Evolutionary conservation across 2,797 vertebrate genomes (phyloP).

Genomic region (Masticophis lateralis): DNA sequence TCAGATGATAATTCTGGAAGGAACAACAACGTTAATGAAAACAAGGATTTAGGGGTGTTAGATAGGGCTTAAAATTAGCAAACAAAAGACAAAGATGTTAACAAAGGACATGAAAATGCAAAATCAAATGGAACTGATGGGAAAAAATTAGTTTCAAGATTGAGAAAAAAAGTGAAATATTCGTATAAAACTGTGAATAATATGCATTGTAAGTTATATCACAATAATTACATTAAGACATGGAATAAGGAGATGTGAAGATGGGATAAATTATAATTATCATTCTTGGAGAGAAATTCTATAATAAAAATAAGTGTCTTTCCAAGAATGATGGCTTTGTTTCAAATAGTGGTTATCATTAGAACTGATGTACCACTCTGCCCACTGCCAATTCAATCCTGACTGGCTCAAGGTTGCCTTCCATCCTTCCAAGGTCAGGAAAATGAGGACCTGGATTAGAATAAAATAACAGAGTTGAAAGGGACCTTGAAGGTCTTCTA

Average conservation of each 20-base stretch:
- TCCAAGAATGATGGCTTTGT: neutral
- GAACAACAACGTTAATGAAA: neutral
- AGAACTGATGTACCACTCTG: neutral
- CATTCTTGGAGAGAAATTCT: neutral
- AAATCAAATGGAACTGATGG: neutral
- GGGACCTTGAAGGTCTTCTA: too few species aligned
- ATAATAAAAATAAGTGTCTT: neutral
- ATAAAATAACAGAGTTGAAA: too few species aligned
- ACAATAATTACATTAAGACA: neutral
- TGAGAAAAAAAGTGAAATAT: neutral
- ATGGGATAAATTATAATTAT: neutral
- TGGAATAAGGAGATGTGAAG: neutral
- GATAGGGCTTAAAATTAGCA: neutral
- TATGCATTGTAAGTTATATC: neutral
- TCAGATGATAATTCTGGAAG: neutral
- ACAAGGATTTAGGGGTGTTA: neutral
- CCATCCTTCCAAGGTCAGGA: too few species aligned
- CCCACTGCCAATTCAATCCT: too few species aligned
- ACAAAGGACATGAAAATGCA: neutral
- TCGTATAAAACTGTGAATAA: neutral
- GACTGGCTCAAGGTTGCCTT: too few species aligned
- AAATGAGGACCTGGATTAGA: too few species aligned
- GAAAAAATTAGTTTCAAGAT: neutral
- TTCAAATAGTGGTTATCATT: neutral
- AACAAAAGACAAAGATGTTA: neutral